Base-by-base conservation (phyloP, 2,113 vertebrate genomes). In the Suncus etruscus region DNA sequence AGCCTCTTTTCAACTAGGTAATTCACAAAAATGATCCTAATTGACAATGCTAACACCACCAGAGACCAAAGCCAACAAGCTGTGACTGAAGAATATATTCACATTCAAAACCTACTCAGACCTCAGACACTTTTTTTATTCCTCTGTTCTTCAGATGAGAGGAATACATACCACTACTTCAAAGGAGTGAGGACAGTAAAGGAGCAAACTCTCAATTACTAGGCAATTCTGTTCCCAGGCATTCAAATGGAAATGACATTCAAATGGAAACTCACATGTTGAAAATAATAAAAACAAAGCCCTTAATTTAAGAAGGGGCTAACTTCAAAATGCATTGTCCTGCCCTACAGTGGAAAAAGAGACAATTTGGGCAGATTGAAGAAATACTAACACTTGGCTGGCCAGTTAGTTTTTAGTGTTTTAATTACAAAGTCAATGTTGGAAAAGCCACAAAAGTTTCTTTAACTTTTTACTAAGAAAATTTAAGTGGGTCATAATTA, bases 251-350 rank as follows among this genome's bases (percentile, higher is more conserved):
- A 75, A 63, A 47, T 24, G 25, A 18, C 45, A 48, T 66, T 75
- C 58, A 81, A 74, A 78, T 29, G 77, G 75, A 84, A 75, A 78
- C 80, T 22, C 3, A 66, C 3, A 14, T 31, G 74, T 31, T 9
- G 24, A 54, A 72, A 68, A 72, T 54, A 68, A 39, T 39, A 84
- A 79, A 31, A 80, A 89, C 48, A 86, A 81, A 80, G 77, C 11
- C 32, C 25, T 79, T 61, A 58, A 86, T 77, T 80, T 50, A 66
- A 66, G 74, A 86, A 79, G 73, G n/a, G 45, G 68, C 6, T 63
- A 58, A 61, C 54, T 50, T 81, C 82, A 85, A 80, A 81, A 81
- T 74, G 39, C 39, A 39, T 54, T 61, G 58, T 6, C 16, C 4
- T 61, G 54, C 18, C 12, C 54, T 4, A 15, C 14, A 54, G 54